Evolutionary conservation across 1,140 invertebrate genomes (phyloP).

Genomic region (Drosophila parvula): DNA sequence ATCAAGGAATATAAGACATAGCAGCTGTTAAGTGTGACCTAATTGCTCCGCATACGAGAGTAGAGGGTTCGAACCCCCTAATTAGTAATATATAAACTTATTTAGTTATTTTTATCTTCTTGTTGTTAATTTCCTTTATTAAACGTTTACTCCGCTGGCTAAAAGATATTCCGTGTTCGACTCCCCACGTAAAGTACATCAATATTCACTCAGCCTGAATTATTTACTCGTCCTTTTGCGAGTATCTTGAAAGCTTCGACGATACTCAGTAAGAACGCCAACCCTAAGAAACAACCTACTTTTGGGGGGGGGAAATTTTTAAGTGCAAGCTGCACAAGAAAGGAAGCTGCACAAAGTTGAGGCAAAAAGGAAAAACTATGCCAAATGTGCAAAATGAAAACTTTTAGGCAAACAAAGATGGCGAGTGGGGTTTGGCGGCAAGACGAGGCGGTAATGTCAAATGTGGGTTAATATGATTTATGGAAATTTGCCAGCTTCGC

Average conservation of each 20-base stretch:
- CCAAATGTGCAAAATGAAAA: conserved; percentile 54
- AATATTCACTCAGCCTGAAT: conserved; percentile 39
- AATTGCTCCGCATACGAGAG: not conserved
- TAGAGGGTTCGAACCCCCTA: not conserved
- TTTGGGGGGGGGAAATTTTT: conserved; percentile 8
- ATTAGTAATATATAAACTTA: not conserved
- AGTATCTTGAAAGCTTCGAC: conserved; percentile 15
- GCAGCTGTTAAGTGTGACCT: not conserved
- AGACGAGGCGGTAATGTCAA: conserved; percentile 44
- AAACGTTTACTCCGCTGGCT: not conserved
- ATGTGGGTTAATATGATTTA: conserved; percentile 76
- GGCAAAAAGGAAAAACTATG: conserved; percentile 35
- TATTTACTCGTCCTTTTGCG: conserved; percentile 16
- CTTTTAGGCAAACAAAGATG: conserved; percentile 53
- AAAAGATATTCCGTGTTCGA: conserved; percentile 21
- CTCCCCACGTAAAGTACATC: conserved; percentile 11
- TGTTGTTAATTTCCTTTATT: no score
- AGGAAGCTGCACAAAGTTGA: conserved; percentile 26
- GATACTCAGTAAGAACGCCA: conserved; percentile 23
- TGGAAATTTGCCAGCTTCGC: conserved; percentile 70
- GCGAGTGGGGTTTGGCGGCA: not conserved
- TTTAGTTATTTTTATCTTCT: not conserved
- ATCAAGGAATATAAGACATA: no score
- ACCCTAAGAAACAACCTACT: conserved; percentile 22
- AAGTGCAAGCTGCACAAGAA: conserved; percentile 31